Percentiles rank a stretch among this genome's conserved stretches.
These are phyloP conservation scores for Acleris cristana DNA, from an alignment of 2,888 invertebrate genomes.

Conservation along the genomic window DNA sequence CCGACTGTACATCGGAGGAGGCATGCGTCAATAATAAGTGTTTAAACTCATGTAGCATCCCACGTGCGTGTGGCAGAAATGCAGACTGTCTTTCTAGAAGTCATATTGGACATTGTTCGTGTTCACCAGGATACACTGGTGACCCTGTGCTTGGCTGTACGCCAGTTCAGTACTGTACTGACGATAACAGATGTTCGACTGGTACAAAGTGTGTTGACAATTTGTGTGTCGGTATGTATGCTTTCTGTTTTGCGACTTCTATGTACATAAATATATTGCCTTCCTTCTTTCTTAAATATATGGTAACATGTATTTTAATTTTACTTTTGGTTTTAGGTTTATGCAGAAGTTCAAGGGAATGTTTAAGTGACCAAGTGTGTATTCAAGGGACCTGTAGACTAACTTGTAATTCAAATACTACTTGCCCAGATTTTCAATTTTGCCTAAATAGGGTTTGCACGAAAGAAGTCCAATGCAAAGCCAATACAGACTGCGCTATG, in stretches of 20 bases:
- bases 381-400: conserved; percentile 93
- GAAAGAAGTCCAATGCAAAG: conserved; percentile 90
- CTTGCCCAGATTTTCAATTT: conserved; percentile 93
- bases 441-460: conserved; percentile 93
- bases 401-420: conserved; percentile 90
- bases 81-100: conserved; percentile 90
- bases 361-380: conserved; percentile 93
- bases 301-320: conserved; percentile 4
- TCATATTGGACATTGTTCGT: conserved; percentile 93
- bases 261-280: conserved; percentile 12
- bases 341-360: conserved; percentile 92
- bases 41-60: conserved; percentile 90
- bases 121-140: conserved; percentile 92
- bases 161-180: conserved; percentile 91
- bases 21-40: conserved; percentile 92
- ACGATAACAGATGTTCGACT: conserved; percentile 91
- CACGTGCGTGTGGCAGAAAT: conserved; percentile 92
- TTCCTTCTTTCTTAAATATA: not conserved
- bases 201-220: conserved; percentile 93
- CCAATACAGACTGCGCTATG: conserved; percentile 88
- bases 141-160: conserved; percentile 94
- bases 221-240: conserved; percentile 87
- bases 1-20: conserved; percentile 88
- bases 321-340: conserved; percentile 75
- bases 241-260: not conserved